These are phyloP conservation scores for Galaxea fascicularis DNA, from an alignment of 92 coral and sea anemone genomes.

Conservation along the genomic window DNA sequence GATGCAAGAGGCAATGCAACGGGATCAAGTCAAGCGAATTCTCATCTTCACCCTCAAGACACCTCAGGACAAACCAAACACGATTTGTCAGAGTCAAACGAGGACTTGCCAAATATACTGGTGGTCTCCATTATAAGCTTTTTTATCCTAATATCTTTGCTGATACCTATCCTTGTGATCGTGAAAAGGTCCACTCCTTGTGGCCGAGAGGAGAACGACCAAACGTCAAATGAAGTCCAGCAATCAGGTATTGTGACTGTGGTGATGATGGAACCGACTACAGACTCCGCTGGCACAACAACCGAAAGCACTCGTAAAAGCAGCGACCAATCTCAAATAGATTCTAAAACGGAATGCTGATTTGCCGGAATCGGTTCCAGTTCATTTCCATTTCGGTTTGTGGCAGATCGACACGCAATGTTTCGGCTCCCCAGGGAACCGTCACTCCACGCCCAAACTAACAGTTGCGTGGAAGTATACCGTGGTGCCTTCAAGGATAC, in stretches of 20 bases:
- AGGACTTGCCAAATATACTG: conserved; percentile 5
- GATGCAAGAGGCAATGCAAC: background rate
- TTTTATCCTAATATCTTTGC: conserved; percentile 1
- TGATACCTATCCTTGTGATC: conserved; percentile 4
- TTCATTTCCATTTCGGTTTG: too few species aligned
- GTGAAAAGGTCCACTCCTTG: background rate
- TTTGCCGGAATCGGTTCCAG: background rate
- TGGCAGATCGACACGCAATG: too few species aligned
- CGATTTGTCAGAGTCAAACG: background rate
- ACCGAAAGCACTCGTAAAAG: background rate
- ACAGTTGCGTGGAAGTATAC: too few species aligned
- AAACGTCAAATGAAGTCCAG: background rate
- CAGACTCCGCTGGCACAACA: background rate
- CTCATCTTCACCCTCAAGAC: background rate
- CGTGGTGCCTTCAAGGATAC: too few species aligned
- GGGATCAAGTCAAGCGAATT: background rate
- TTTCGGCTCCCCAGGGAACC: too few species aligned
- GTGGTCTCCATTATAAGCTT: conserved; percentile 17
- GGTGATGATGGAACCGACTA: background rate
- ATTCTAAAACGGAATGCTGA: background rate
- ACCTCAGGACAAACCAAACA: background rate
- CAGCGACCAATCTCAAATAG: background rate
- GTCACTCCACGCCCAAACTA: too few species aligned
- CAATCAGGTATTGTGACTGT: conserved; percentile 1
- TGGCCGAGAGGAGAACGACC: background rate